Percentiles rank a stretch among this genome's conserved stretches.
phyloP scores from a whole-genome alignment of 2,888 invertebrate genomes.

The Ophioninae sp. region DNA sequence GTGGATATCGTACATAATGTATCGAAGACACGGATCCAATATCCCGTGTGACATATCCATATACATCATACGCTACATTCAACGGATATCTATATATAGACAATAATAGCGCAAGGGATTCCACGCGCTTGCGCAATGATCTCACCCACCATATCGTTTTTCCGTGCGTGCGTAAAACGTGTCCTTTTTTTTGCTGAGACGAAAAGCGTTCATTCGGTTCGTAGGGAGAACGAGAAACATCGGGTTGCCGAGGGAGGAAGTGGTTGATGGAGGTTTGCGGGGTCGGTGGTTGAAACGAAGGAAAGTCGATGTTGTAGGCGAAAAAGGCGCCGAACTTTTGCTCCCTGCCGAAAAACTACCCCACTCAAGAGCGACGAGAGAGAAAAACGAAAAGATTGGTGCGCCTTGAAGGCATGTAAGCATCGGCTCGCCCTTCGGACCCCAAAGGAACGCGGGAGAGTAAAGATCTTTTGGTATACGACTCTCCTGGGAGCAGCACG shows the following conservation, averaged over 20 bases:
- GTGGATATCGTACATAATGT: slow-evolving; percentile 38
- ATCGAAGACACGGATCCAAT: slow-evolving; percentile 38
- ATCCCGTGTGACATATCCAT: slow-evolving; percentile 22
- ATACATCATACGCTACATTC: background rate
- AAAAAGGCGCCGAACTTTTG: slow-evolving; percentile 61
- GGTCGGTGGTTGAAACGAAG: slow-evolving; percentile 18
- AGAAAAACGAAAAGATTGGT: slow-evolving; percentile 44
- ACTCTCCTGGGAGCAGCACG: slow-evolving; percentile 65
- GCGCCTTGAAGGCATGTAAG: slow-evolving; percentile 47
- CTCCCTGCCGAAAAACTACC: slow-evolving; percentile 20
- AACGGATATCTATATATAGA: slow-evolving; percentile 16
- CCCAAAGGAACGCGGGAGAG: slow-evolving; percentile 51
- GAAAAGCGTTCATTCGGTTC: background rate
- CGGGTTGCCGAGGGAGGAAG: background rate
- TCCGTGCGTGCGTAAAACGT: background rate
- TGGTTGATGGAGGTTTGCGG: background rate
- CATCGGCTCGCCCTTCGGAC: slow-evolving; percentile 34
- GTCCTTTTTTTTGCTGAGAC: background rate
- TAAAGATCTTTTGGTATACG: slow-evolving; percentile 54
- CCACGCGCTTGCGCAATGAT: background rate
- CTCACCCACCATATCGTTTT: background rate
- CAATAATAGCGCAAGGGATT: background rate
- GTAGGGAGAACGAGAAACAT: background rate
- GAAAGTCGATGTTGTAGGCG: slow-evolving; percentile 55
- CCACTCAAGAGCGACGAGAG: slow-evolving; percentile 20